Percentiles rank a stretch among this genome's conserved stretches.
phyloP scores from a whole-genome alignment of 2,113 vertebrate species.

The Cyprinodon tularosa region DNA sequence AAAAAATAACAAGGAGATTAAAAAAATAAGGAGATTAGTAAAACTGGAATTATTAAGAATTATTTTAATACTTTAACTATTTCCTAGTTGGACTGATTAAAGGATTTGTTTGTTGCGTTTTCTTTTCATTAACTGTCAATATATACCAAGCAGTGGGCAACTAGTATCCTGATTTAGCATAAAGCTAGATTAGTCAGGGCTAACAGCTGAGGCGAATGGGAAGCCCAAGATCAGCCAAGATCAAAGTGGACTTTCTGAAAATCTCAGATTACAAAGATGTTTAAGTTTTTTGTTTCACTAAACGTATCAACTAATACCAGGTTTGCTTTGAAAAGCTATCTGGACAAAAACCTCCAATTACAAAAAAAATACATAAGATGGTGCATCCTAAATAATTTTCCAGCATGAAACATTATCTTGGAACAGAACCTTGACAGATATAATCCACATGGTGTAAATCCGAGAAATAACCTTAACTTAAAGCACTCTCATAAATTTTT shows the following conservation, averaged over 20 bases:
- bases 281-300: neutral
- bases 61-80: neutral
- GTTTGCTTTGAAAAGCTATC: neutral
- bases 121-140: neutral
- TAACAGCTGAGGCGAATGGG: neutral
- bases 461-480: neutral
- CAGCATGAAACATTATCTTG: neutral
- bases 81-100: constrained; percentile 28
- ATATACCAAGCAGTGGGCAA: neutral
- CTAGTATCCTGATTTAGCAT: neutral
- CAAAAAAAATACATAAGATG: neutral
- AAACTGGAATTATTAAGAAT: too few relatives aligned
- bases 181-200: neutral
- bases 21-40: too few relatives aligned
- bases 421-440: neutral
- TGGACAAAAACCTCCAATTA: neutral
- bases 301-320: neutral
- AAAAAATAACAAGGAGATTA: too few relatives aligned
- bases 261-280: neutral
- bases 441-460: neutral
- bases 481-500: neutral
- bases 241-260: neutral
- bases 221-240: too few relatives aligned
- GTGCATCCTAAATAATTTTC: neutral
- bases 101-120: neutral